phyloP scores from a whole-genome alignment of 2,797 vertebrate genomes.

The Apogon talboti region DNA sequence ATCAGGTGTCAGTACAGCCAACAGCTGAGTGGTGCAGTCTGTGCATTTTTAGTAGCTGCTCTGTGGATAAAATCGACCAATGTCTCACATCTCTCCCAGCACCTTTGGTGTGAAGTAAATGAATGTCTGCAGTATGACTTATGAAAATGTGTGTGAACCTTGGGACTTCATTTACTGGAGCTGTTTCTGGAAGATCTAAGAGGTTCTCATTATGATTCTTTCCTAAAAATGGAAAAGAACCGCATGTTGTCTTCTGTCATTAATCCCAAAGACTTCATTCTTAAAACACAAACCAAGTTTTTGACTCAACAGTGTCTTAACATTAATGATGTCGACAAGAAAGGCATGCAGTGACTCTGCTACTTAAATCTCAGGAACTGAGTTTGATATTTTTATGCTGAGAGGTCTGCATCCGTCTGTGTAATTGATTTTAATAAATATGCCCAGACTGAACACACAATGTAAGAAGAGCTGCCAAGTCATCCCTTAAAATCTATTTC shows the following conservation, averaged over 20 bases:
- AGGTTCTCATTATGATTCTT: not conserved
- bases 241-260: not conserved
- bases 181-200: conserved; percentile 1
- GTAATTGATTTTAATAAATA: conserved; percentile 6
- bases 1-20: no score
- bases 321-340: not conserved
- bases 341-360: not conserved
- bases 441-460: conserved; percentile 1
- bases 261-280: not conserved
- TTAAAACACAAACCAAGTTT: not conserved
- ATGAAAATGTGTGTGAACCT: not conserved
- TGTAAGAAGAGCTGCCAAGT: conserved; percentile 27
- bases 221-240: not conserved
- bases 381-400: not conserved
- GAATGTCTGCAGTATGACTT: not conserved
- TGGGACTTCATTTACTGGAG: not conserved
- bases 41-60: no score
- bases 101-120: not conserved
- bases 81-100: not conserved
- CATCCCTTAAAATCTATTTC: conserved; percentile 23
- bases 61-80: no score
- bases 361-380: not conserved
- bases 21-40: no score
- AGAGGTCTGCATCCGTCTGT: not conserved
- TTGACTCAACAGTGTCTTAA: not conserved